These are phyloP conservation scores for Leptobrachium ailaonicum DNA, from an alignment of 2,113 vertebrate genomes.

Conservation along the genomic window DNA sequence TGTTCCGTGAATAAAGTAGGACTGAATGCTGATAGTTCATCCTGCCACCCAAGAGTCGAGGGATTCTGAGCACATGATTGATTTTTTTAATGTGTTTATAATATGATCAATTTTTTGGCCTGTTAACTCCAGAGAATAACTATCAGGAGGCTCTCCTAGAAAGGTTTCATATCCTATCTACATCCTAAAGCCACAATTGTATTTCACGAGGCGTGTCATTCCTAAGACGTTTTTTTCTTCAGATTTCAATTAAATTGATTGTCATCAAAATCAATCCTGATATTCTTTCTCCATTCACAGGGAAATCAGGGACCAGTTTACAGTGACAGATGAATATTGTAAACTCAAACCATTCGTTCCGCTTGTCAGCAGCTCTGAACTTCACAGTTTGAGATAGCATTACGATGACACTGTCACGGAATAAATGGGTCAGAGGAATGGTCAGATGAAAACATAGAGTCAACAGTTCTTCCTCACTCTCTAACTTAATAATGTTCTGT, in stretches of 20 bases:
- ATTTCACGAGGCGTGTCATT: too few species aligned
- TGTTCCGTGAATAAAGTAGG: not conserved
- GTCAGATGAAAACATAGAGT: constrained; percentile 65
- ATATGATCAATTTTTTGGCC: too few species aligned
- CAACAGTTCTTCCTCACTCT: constrained; percentile 58
- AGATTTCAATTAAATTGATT: constrained; percentile 54
- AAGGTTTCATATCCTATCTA: too few species aligned
- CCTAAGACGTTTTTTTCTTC: not conserved
- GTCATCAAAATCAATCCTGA: constrained; percentile 45
- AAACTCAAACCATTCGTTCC: constrained; percentile 65
- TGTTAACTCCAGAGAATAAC: too few species aligned
- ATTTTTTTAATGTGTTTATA: too few species aligned
- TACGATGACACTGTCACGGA: constrained; percentile 59
- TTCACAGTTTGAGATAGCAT: constrained; percentile 58
- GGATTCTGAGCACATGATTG: too few species aligned
- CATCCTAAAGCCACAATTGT: too few species aligned
- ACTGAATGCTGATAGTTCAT: not conserved
- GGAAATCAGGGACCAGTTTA: constrained; percentile 64
- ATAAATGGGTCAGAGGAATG: constrained; percentile 66
- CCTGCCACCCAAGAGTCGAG: too few species aligned
- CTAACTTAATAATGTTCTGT: constrained; percentile 60
- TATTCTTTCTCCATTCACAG: constrained; percentile 62
- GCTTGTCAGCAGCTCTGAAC: constrained; percentile 66
- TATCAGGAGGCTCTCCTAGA: too few species aligned
- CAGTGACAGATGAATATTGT: constrained; percentile 66